Base-by-base conservation (phyloP, 92 coral and sea anemone species). In the Epizoanthus scotinus region DNA sequence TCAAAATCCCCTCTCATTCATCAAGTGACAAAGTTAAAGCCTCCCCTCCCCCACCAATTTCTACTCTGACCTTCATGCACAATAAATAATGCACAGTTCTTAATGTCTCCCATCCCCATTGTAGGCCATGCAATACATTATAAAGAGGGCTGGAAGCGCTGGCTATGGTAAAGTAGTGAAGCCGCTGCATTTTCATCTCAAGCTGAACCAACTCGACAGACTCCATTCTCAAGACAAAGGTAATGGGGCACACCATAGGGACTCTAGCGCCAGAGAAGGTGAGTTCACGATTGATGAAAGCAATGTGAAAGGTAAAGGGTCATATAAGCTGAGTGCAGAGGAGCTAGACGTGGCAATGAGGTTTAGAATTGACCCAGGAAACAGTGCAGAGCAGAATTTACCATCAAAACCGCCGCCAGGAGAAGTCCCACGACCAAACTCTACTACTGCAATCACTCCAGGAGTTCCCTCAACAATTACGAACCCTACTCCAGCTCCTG, bases 391-490 rank as follows among this genome's bases (percentile, higher is more conserved):
- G n/a, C 40, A 34, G 40, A 6, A 6, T 34, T 34, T 34, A 3
- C 60, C 89, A 18, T 5, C 82, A 0, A 21, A 69, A 2, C 84
- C 68, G 7, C 65, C 89, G 2, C 49, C 84, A 27, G 20, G 66
- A 15, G n/a, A 87, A 3, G 72, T 81, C 5, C 63, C 90, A 8
- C 25, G 79, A 20, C 62, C 85, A 0, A 34, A 61, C 5, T 40
- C 86, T 6, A 38, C 92, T 0, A 42, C 89, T 7, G 68, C 78
- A 3, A 22, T 85, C 0, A 3, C 84, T 3, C 85, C 85, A 0
- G 78, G 9, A 15, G 47, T 84, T 17, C 52, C 78, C 0, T 34
- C 84, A 0, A 66, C 87, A 0, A 52, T 77, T 36, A 24, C 71
- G 1, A 69, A 84, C 2, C 58, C 81, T 13, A 24, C 36, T 6